Percentiles rank a stretch among this genome's conserved stretches.
Evolutionary conservation across 2,113 vertebrate genomes (phyloP).

Genomic region (Glaucidium brasilianum): DNA sequence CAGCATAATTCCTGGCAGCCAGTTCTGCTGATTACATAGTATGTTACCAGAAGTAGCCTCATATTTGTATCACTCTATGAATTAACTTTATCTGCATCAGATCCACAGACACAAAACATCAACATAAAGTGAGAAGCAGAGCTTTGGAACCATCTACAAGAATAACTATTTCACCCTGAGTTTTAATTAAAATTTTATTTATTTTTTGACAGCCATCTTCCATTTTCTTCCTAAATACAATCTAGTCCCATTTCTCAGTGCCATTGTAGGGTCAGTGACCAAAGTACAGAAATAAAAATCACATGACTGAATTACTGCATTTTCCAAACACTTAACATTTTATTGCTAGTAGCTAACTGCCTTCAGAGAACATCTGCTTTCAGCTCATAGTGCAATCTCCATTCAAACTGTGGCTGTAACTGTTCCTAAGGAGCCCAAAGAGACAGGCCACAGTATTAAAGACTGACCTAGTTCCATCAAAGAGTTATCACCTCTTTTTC

Average conservation of each 20-base stretch:
- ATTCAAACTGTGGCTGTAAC: background rate
- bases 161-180: background rate
- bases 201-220: conserved; percentile 6
- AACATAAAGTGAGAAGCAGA: background rate
- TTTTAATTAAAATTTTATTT: conserved; percentile 53
- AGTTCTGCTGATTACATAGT: background rate
- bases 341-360: conserved; percentile 24
- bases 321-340: conserved; percentile 8
- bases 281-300: conserved; percentile 1
- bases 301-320: background rate
- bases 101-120: background rate
- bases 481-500: background rate
- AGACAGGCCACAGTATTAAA: background rate
- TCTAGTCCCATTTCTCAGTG: background rate
- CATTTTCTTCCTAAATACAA: background rate
- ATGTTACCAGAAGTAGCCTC: background rate
- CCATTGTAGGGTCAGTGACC: background rate
- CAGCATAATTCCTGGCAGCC: background rate
- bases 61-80: background rate
- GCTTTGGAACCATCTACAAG: background rate
- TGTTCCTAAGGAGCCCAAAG: background rate
- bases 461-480: background rate
- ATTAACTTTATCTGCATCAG: background rate
- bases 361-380: conserved; percentile 35
- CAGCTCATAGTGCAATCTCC: background rate